Conservation (phyloP, 2,797 vertebrate genomes). For the Smutsia temminckii region DNA sequence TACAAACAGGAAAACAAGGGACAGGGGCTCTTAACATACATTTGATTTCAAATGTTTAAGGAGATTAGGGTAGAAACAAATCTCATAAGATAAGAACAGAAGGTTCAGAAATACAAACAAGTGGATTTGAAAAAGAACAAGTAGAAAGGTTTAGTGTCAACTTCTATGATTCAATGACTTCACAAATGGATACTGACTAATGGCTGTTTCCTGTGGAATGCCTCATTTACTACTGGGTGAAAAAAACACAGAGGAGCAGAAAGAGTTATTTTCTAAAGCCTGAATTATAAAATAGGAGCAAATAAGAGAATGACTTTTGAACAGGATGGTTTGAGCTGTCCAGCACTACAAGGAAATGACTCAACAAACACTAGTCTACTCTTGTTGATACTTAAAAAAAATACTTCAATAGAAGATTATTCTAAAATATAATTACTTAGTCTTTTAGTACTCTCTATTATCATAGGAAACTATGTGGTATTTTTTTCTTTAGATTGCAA, state of each 20-base stretch:
- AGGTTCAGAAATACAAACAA: conserved; percentile 26
- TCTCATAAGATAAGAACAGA: neutral
- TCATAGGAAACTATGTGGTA: conserved; percentile 21
- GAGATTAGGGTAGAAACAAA: conserved; percentile 3
- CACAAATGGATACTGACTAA: neutral
- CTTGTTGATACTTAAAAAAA: conserved; percentile 48
- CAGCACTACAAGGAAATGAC: neutral
- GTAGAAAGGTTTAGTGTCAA: neutral
- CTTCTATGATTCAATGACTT: neutral
- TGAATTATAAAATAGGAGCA: conserved; percentile 20
- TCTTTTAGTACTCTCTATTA: conserved; percentile 70
- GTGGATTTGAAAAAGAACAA: neutral
- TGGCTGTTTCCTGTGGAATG: neutral
- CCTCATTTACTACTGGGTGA: neutral
- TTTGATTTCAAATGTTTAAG: neutral
- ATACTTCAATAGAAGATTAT: conserved; percentile 20
- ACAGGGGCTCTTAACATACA: neutral
- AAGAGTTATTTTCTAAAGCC: neutral
- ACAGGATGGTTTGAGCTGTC: neutral
- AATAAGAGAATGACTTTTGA: conserved; percentile 21
- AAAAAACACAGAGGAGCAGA: neutral
- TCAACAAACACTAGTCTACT: neutral
- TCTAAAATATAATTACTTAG: conserved; percentile 61
- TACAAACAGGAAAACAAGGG: neutral
- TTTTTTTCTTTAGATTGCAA: conserved; percentile 61